phyloP scores from a whole-genome alignment of 1,140 invertebrate genomes.

The Drosophila oshimai region DNA sequence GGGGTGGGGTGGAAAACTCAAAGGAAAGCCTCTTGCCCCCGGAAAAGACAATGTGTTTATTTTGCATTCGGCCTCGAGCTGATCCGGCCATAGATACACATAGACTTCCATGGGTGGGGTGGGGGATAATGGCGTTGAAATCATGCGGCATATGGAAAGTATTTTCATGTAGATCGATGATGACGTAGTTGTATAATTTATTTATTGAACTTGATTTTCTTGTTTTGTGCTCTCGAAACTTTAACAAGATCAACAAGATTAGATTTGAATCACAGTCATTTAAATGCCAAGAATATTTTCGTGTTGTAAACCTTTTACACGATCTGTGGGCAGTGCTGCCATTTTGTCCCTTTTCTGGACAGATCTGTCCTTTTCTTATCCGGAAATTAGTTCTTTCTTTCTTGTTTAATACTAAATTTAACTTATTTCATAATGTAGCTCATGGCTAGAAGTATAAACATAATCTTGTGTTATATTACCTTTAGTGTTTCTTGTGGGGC shows the following conservation, averaged over 20 bases:
- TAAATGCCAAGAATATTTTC: background rate
- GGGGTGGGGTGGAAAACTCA: conserved; percentile 19
- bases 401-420: too few relatives aligned
- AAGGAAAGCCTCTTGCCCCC: conserved; percentile 14
- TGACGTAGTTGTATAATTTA: conserved; percentile 8
- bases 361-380: too few relatives aligned
- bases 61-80: conserved; percentile 32
- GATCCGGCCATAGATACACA: background rate
- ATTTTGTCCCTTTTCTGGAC: too few relatives aligned
- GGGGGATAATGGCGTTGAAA: conserved; percentile 1
- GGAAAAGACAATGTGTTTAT: conserved; percentile 73
- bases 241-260: conserved; percentile 25
- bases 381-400: too few relatives aligned
- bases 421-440: too few relatives aligned
- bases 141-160: conserved; percentile 13
- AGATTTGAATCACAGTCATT: conserved; percentile 1
- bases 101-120: background rate
- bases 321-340: too few relatives aligned
- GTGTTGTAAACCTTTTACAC: background rate
- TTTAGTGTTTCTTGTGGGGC: too few relatives aligned
- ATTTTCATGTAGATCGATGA: conserved; percentile 11
- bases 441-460: too few relatives aligned
- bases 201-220: conserved; percentile 34
- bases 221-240: conserved; percentile 22
- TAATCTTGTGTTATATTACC: too few relatives aligned